phyloP scores from a whole-genome alignment of 2,113 vertebrate species.

The Pipra filicauda region DNA sequence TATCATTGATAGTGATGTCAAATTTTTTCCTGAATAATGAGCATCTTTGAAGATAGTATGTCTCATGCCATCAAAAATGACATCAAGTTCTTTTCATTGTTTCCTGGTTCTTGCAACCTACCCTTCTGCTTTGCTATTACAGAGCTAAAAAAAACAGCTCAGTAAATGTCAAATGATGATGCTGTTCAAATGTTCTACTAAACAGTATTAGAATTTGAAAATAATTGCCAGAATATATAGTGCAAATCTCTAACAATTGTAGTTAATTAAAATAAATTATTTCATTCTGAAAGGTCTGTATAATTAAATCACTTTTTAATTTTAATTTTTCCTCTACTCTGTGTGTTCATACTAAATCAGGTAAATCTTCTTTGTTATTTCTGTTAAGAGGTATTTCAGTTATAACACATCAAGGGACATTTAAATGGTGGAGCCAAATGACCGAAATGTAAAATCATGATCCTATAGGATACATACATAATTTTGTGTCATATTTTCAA shows the following conservation, averaged over 20 bases:
- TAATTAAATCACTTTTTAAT: conserved; percentile 50
- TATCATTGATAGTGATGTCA: conserved; percentile 5
- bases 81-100: conserved; percentile 39
- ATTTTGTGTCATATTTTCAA: background rate
- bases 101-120: conserved; percentile 26
- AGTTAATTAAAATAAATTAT: conserved; percentile 40
- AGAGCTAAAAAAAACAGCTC: conserved; percentile 8
- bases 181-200: conserved; percentile 20
- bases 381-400: background rate
- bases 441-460: background rate
- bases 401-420: background rate
- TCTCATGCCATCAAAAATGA: conserved; percentile 19
- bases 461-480: background rate
- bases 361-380: conserved; percentile 15
- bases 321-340: conserved; percentile 19
- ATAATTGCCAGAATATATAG: conserved; percentile 42
- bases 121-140: conserved; percentile 16
- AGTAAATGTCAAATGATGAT: conserved; percentile 56
- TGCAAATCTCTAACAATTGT: background rate
- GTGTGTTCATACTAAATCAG: conserved; percentile 16
- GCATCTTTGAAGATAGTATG: conserved; percentile 11
- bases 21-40: conserved; percentile 32
- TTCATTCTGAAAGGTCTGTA: conserved; percentile 28
- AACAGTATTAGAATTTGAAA: conserved; percentile 45
- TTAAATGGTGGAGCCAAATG: background rate